Base-by-base conservation (phyloP, 2,888 invertebrate genomes). In the Hirtodrosophila trivittata region DNA sequence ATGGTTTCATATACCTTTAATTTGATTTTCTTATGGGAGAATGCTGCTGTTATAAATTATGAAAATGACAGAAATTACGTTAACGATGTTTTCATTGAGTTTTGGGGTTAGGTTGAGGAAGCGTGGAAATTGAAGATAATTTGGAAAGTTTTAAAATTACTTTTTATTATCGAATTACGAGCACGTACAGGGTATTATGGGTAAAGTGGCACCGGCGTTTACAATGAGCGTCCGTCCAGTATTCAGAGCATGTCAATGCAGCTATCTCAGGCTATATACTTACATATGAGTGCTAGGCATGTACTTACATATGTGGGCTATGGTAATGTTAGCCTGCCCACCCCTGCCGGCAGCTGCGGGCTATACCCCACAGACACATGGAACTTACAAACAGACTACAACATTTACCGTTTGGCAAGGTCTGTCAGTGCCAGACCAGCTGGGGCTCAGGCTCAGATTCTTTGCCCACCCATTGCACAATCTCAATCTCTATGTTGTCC, bases 171-270 rank as follows among this genome's bases (percentile, higher is more conserved):
- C 18, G 18, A 21, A 21, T 21, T 21, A 21, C 18, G 5, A 3
- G 5, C 18, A 21, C 5, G 5, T 21, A 21, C 18, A 21, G 18
- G 30, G 30, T 12, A 16, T 45, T 14, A 18, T 42, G 68, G 69
- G 74, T 55, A 70, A 6, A 28, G 32, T 55, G 50, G 41, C 55
- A 54, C 25, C 35, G 59, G 47, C 76, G 52, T 38, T 60, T 43
- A 50, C 80, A 75, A 68, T 68, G 51, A 71, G 62, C 68, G 56
- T 46, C 45, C 68, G 56, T 46, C 46, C 55, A 66, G 75, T 83
- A 83, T 83, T 86, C 82, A 83, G 82, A 83, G 82, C 82, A 86
- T 83, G 86, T 86, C 82, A 84, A 86, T 81, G 73, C 59, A 58
- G 72, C 47, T 70, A 73, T 63, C 74, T 50, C 54, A 58, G 33